Base-by-base conservation (phyloP, 2,888 invertebrate species). In the Drosophila longiperda region DNA sequence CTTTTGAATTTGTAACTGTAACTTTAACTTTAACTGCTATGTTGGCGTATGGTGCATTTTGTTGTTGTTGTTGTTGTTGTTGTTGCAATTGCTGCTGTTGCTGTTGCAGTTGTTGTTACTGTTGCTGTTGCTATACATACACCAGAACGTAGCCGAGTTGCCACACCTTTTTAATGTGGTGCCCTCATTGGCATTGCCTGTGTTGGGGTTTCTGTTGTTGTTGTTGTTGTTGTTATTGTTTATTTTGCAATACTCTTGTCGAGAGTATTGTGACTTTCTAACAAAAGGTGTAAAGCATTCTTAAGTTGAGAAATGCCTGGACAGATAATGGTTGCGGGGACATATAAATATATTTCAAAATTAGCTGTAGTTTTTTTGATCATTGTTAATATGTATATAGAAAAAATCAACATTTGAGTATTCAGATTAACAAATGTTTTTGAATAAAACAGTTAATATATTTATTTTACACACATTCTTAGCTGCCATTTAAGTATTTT, bases 1-100 rank as follows among this genome's bases (percentile, higher is more conserved):
- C 66, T 73, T 80, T 82, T 72, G 64, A 72, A 80, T 80, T 68
- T 83, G 87, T 80, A 86, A 86, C 67, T 77, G 83, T 71, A 69
- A 80, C 55, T 69, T 80, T 55, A 73, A 80, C 67, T 54, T 66
- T 54, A 71, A 76, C 62, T 69, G 77, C 71, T 57, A 71, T 82
- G 80, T 75, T 79, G 79, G 72, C 75, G 81, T 78, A 60, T 58
- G 59, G 50, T 74, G 73, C 61, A 54, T 60, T 72, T 29, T 29
- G 29, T 29, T 29, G 29, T 29, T 73, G 29, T 29, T 73, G 55
- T 61, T 58, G 70, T 59, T 65, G 63, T 42, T 60, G 67, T 20
- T 59, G 68, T 11, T 54, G 60, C 36, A 65, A 45, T 54, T 53
- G 58, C 48, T 15, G 17, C 7, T 48, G 54, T 23, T 60, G 59